Base-by-base conservation (phyloP, 2,113 vertebrate species). In the Pachycephala philippinensis region DNA sequence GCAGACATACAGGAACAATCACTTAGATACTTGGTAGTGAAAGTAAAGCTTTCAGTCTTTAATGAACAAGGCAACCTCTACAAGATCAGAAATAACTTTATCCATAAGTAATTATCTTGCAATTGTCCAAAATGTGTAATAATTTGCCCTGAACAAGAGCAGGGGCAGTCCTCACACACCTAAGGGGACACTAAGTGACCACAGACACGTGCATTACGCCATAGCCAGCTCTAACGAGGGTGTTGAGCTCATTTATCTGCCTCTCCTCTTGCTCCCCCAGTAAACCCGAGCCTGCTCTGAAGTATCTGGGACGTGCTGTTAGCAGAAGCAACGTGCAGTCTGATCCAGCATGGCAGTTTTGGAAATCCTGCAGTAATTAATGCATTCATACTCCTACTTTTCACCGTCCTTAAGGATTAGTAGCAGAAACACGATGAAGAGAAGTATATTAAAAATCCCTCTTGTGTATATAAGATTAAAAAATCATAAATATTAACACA, bases 401-500 rank as follows among this genome's bases (percentile, higher is more conserved):
- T 85, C 39, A 52, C 63, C 80, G 20, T 85, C 87, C 87, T 94
- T 83, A 86, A 93, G 52, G 82, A 96, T 74, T 27, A 94, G 54
- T 30, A 86, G 42, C 27, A 42, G 64, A 88, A 93, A 86, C 33
- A 80, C 2, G 63, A 80, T 21, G 54, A 79, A 82, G 95, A 81
- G 21, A 84, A 86, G 37, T 68, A 20, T 78, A 86, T 86, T 86
- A 68, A 61, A 80, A 88, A 95, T 90, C 52, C 47, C 57, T 75
- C 72, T 83, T 66, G 56, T 78, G 75, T 71, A 95, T 92, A 44
- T 96, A 94, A 78, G 93, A 94, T 81, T 71, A 37, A 94, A 94
- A 92, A 93, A 96, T 77, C 85, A 88, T 96, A 94, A 95, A 95
- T 96, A 95, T 96, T 95, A 96, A 91, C 93, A 96, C 78, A 93